Evolutionary conservation across 92 coral and sea anemone species (phyloP).

Genomic region (Desmophyllum pertusum): DNA sequence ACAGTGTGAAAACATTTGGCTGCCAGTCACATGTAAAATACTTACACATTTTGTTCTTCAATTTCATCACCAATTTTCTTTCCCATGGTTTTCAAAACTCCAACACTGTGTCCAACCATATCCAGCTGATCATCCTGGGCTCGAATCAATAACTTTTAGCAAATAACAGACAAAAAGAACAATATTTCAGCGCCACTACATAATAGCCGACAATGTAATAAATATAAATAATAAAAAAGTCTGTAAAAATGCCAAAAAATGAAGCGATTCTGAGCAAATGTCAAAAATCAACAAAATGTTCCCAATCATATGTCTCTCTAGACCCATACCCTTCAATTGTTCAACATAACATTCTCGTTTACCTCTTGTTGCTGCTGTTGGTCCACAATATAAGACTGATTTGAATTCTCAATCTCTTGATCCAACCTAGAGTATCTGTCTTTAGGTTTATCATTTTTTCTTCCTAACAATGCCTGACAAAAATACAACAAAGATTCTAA

Average conservation of each 20-base stretch:
- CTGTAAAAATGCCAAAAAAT: too few relatives aligned
- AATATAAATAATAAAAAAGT: too few relatives aligned
- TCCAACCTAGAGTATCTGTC: constrained; percentile 92
- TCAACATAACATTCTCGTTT: not conserved
- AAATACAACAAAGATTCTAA: not conserved
- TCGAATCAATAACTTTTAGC: constrained; percentile 76
- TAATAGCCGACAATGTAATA: too few relatives aligned
- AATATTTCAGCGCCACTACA: not conserved
- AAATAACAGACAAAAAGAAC: not conserved
- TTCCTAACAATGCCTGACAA: constrained; percentile 84
- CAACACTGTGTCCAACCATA: constrained; percentile 98
- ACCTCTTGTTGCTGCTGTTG: constrained; percentile 97
- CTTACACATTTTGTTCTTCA: constrained; percentile 99
- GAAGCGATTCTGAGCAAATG: too few relatives aligned
- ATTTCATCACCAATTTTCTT: constrained; percentile 95
- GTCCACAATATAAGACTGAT: constrained; percentile 87
- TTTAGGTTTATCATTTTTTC: constrained; percentile 74
- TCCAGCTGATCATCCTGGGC: constrained; percentile 98
- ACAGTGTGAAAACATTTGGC: too few relatives aligned
- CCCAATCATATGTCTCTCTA: too few relatives aligned
- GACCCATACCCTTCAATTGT: not conserved
- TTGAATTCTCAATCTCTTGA: constrained; percentile 93
- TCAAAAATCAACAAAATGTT: too few relatives aligned
- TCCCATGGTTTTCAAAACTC: constrained; percentile 95
- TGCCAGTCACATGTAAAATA: not conserved